Percentiles rank a stretch among this genome's conserved stretches.
phyloP scores from a whole-genome alignment of 1,140 invertebrate species.

The Coenobita brevimanus region DNA sequence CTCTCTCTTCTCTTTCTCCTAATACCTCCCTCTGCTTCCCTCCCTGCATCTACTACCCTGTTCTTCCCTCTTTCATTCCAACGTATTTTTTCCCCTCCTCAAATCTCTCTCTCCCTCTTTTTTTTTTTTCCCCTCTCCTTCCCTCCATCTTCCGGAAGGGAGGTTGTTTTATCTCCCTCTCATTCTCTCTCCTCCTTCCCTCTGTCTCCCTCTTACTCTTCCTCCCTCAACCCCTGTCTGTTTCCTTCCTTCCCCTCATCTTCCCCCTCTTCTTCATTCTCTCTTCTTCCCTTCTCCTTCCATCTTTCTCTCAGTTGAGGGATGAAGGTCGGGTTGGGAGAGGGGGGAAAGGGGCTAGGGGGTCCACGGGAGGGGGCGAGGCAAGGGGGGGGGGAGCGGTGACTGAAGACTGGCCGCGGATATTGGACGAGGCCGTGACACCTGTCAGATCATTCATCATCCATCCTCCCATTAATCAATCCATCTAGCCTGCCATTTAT shows the following conservation, averaged over 20 bases:
- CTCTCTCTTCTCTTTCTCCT: too few species aligned
- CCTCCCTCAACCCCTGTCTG: too few species aligned
- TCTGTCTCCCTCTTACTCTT: not conserved
- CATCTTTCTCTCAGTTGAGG: too few species aligned
- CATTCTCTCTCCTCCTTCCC: not conserved
- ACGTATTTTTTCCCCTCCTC: not conserved
- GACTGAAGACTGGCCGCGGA: conserved; percentile 47
- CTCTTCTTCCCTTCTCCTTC: not conserved
- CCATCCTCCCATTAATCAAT: conserved; percentile 62
- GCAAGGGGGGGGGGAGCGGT: not conserved
- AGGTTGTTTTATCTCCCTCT: too few species aligned
- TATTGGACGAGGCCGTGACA: conserved; percentile 53
- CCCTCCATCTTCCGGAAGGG: not conserved
- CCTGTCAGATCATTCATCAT: conserved; percentile 64
- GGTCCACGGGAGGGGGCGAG: not conserved
- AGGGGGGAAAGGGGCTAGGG: not conserved
- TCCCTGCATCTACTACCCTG: not conserved
- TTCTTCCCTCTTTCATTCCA: not conserved
- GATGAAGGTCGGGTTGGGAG: not conserved
- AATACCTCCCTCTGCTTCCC: not conserved
- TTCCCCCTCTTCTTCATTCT: not conserved
- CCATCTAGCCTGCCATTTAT: conserved; percentile 59
- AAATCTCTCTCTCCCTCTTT: too few species aligned
- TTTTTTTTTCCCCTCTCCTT: not conserved
- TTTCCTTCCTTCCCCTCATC: not conserved